phyloP scores from a whole-genome alignment of 2,888 invertebrate species.

The Philereme vetulata region DNA sequence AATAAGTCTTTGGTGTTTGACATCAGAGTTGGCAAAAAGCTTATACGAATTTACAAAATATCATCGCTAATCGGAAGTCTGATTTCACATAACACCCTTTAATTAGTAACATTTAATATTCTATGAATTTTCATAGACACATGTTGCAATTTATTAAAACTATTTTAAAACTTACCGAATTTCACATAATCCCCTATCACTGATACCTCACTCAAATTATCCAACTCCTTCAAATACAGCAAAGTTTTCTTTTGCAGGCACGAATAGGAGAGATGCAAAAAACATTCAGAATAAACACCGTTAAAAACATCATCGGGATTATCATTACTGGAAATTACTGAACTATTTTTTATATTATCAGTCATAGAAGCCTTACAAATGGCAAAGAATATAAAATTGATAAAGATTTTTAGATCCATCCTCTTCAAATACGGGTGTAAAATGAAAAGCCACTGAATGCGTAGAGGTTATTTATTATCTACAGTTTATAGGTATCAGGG shows the following conservation, averaged over 20 bases:
- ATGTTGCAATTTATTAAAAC: not conserved
- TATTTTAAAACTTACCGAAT: conserved; percentile 68
- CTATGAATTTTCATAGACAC: too few relatives aligned
- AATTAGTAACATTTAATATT: too few relatives aligned
- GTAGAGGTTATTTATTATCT: conserved; percentile 71
- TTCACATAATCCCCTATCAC: conserved; percentile 82
- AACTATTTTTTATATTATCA: conserved; percentile 28
- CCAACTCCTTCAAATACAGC: conserved; percentile 81
- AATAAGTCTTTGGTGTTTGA: too few relatives aligned
- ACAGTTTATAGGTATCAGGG: conserved; percentile 67
- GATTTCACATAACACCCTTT: too few relatives aligned
- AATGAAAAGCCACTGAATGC: conserved; percentile 58
- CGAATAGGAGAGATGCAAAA: conserved; percentile 80
- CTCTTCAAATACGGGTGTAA: conserved; percentile 38
- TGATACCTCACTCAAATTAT: conserved; percentile 79
- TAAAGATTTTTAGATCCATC: conserved; percentile 57
- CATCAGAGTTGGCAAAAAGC: too few relatives aligned
- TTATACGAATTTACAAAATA: too few relatives aligned
- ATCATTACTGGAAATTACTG: conserved; percentile 24
- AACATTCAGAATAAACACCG: conserved; percentile 81
- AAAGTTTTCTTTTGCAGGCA: conserved; percentile 84
- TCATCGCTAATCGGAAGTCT: too few relatives aligned
- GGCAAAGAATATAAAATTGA: conserved; percentile 40
- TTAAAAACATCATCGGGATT: conserved; percentile 68
- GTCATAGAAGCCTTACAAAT: conserved; percentile 18